These are phyloP conservation scores for Cyphomyrmex costatus DNA, from an alignment of 1,140 invertebrate genomes.

Conservation along the genomic window DNA sequence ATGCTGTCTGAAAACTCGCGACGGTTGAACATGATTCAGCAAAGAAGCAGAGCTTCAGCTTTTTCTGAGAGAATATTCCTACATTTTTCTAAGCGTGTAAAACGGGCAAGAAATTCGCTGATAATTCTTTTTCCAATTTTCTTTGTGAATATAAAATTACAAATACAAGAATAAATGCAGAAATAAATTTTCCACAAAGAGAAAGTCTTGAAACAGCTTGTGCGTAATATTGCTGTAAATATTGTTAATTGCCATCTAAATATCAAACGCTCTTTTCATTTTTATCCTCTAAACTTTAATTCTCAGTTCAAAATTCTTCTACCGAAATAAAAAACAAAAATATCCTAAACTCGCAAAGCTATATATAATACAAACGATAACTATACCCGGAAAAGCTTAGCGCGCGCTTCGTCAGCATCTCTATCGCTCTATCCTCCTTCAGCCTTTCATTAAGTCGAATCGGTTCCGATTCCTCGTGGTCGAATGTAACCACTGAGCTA, in stretches of 20 bases:
- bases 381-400: conserved; percentile 21
- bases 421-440: conserved; percentile 50
- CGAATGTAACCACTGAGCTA: conserved; percentile 79
- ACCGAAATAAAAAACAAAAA: conserved; percentile 1
- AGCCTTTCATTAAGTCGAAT: conserved; percentile 83
- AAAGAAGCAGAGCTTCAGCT: not conserved
- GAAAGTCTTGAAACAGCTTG: not conserved
- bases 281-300: not conserved
- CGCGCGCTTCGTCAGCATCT: conserved; percentile 80
- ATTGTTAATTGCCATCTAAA: not conserved
- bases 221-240: not conserved
- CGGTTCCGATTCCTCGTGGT: conserved; percentile 72
- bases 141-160: not conserved
- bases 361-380: conserved; percentile 29
- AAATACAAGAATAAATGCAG: not conserved
- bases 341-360: not conserved
- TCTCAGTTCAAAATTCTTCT: not conserved
- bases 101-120: not conserved
- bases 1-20: conserved; percentile 37
- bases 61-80: conserved; percentile 21
- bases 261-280: not conserved
- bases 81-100: not conserved
- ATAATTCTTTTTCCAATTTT: not conserved
- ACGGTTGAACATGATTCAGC: conserved; percentile 37
- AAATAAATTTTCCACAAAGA: conserved; percentile 5